phyloP scores from a whole-genome alignment of 2,113 vertebrate species.

The Pampusana beccarii region DNA sequence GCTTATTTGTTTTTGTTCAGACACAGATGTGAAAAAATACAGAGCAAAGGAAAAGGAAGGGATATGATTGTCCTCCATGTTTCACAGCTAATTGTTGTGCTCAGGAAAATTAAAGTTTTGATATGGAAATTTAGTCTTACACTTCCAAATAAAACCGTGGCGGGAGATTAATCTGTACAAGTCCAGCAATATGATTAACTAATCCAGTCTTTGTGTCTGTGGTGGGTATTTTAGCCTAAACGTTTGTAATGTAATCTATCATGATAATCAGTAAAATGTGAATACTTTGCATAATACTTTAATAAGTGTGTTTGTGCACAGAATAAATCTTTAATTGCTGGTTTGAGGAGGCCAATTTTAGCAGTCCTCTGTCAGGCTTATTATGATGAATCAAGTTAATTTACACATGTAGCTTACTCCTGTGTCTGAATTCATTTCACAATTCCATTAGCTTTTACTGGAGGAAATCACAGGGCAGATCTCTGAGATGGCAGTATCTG shows the following conservation, averaged over 20 bases:
- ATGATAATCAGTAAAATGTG: constrained; percentile 58
- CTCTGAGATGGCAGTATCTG: neutral
- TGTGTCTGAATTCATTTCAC: constrained; percentile 2
- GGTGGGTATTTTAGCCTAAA: neutral
- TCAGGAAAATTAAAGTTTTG: neutral
- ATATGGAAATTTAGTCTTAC: constrained; percentile 25
- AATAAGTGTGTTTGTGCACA: constrained; percentile 35
- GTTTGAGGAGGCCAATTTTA: neutral
- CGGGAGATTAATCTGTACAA: constrained; percentile 15
- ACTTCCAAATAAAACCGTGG: constrained; percentile 20
- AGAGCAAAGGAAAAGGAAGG: neutral
- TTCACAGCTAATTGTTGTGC: constrained; percentile 11
- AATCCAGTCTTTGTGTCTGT: constrained; percentile 47
- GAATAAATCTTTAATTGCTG: constrained; percentile 52
- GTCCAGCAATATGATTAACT: constrained; percentile 51
- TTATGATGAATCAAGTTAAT: constrained; percentile 33
- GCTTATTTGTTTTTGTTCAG: neutral
- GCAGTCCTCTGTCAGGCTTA: constrained; percentile 17
- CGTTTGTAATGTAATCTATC: constrained; percentile 39
- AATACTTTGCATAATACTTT: constrained; percentile 59
- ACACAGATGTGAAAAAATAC: neutral
- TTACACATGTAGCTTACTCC: neutral
- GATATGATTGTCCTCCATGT: neutral
- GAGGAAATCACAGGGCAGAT: neutral
- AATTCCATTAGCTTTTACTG: neutral